A percentile compares a stretch with the other conserved stretches of the same genome.
phyloP scores from a whole-genome alignment of 2,113 vertebrate genomes.

The Scomber colias region DNA sequence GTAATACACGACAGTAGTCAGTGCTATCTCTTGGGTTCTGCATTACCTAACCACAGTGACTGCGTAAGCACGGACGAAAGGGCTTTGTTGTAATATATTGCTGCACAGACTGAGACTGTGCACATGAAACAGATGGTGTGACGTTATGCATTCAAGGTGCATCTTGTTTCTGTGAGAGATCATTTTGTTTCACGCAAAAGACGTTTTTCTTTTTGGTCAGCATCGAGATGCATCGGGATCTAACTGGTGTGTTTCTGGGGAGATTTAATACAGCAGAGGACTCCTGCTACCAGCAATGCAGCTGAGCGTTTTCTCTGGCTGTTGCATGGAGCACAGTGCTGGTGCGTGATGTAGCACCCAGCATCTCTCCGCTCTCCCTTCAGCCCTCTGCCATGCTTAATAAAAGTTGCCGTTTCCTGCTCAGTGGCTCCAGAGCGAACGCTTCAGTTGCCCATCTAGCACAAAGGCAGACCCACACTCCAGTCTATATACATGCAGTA shows the following conservation, averaged over 20 bases:
- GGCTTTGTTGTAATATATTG: slow-evolving; percentile 56
- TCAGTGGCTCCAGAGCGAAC: slow-evolving; percentile 70
- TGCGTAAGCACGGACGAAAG: slow-evolving; percentile 74
- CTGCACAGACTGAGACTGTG: slow-evolving; percentile 57
- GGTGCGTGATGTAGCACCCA: slow-evolving; percentile 73
- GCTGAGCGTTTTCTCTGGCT: slow-evolving; percentile 56
- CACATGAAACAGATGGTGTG: slow-evolving; percentile 56
- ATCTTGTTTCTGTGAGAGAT: slow-evolving; percentile 33
- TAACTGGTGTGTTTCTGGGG: slow-evolving; percentile 14
- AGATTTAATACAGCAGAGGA: slow-evolving; percentile 53
- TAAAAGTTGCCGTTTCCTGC: slow-evolving; percentile 85
- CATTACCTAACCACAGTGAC: slow-evolving; percentile 70
- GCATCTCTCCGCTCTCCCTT: slow-evolving; percentile 64
- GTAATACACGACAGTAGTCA: slow-evolving; percentile 27
- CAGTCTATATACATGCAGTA: slow-evolving; percentile 86
- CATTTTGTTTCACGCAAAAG: slow-evolving; percentile 39
- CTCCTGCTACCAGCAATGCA: slow-evolving; percentile 54
- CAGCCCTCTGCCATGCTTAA: slow-evolving; percentile 77
- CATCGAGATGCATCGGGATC: slow-evolving; percentile 30
- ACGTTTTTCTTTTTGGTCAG: slow-evolving; percentile 20
- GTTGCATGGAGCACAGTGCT: slow-evolving; percentile 59
- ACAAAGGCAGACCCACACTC: slow-evolving; percentile 82
- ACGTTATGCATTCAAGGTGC: slow-evolving; percentile 45
- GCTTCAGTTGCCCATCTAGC: slow-evolving; percentile 89
- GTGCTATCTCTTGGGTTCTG: slow-evolving; percentile 51